Percentiles rank a stretch among this genome's conserved stretches.
These are phyloP conservation scores for Dynastes hyllus DNA, from an alignment of 2,888 invertebrate genomes.

Conservation along the genomic window DNA sequence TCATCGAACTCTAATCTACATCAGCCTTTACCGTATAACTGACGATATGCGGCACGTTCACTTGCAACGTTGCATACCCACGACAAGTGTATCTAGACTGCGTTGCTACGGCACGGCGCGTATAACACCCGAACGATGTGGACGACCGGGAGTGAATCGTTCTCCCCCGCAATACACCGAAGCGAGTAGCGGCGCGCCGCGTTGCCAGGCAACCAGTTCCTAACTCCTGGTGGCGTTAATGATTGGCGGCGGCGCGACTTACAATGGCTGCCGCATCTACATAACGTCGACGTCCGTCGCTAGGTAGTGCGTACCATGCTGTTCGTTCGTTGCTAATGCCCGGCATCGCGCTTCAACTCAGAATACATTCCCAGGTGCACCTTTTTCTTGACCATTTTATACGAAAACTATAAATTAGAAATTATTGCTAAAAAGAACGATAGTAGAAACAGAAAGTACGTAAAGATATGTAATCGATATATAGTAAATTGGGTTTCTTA, in stretches of 20 bases:
- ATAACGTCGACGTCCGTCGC: constrained; percentile 52
- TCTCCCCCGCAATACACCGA: constrained; percentile 54
- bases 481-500: too few relatives aligned
- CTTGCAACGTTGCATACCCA: constrained; percentile 56
- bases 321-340: too few relatives aligned
- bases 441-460: too few relatives aligned
- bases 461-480: too few relatives aligned
- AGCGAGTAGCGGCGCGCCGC: constrained; percentile 54
- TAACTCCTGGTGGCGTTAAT: constrained; percentile 71
- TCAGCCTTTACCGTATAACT: constrained; percentile 2
- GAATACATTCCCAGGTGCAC: too few relatives aligned
- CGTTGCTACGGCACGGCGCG: too few relatives aligned
- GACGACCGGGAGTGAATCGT: background rate
- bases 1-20: too few relatives aligned
- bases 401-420: too few relatives aligned
- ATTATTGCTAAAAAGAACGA: too few relatives aligned
- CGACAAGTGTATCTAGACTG: too few relatives aligned
- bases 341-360: too few relatives aligned
- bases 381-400: too few relatives aligned
- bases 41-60: constrained; percentile 62
- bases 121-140: background rate
- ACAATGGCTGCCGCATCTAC: constrained; percentile 70
- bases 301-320: background rate
- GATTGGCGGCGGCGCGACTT: constrained; percentile 70
- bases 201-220: constrained; percentile 71